Evolutionary conservation across 2,888 invertebrate species (phyloP).

Genomic region (Vandiemenella viatica): DNA sequence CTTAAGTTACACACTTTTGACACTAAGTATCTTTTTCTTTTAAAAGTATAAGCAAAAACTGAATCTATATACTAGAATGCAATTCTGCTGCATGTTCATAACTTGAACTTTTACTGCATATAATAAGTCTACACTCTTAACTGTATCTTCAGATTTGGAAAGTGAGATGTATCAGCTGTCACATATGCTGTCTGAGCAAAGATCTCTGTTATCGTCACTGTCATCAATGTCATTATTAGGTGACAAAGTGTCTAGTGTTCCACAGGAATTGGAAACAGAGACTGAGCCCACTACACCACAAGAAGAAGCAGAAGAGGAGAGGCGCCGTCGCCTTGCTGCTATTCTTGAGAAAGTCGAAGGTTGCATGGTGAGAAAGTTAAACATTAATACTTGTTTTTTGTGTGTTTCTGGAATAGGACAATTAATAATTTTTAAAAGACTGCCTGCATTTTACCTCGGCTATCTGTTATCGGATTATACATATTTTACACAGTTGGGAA

Average conservation of each 20-base stretch:
- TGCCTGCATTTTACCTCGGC: too few species aligned
- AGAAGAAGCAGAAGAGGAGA: slow-evolving; percentile 34
- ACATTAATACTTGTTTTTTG: too few species aligned
- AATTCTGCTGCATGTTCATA: too few species aligned
- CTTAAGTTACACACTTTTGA: too few species aligned
- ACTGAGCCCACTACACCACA: slow-evolving; percentile 21
- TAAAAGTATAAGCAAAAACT: too few species aligned
- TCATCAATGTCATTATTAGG: slow-evolving; percentile 51
- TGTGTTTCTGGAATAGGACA: too few species aligned
- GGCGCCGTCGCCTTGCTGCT: slow-evolving; percentile 45
- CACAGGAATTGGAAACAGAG: slow-evolving; percentile 4
- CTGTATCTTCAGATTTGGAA: slow-evolving; percentile 53
- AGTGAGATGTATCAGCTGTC: slow-evolving; percentile 97
- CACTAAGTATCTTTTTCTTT: too few species aligned
- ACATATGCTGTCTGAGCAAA: slow-evolving; percentile 83
- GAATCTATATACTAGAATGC: too few species aligned
- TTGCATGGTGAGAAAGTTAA: slow-evolving; percentile 44
- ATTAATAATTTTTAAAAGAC: too few species aligned
- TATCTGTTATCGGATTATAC: too few species aligned
- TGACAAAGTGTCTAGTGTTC: slow-evolving; percentile 18
- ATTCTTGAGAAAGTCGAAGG: slow-evolving; percentile 79
- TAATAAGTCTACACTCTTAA: neutral
- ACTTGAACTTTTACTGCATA: too few species aligned
- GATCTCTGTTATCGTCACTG: slow-evolving; percentile 61
- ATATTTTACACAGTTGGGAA: too few species aligned